A percentile compares a stretch with the other conserved stretches of the same genome.
Evolutionary conservation across 2,113 vertebrate species (phyloP).

Genomic region (Bufo gargarizans): DNA sequence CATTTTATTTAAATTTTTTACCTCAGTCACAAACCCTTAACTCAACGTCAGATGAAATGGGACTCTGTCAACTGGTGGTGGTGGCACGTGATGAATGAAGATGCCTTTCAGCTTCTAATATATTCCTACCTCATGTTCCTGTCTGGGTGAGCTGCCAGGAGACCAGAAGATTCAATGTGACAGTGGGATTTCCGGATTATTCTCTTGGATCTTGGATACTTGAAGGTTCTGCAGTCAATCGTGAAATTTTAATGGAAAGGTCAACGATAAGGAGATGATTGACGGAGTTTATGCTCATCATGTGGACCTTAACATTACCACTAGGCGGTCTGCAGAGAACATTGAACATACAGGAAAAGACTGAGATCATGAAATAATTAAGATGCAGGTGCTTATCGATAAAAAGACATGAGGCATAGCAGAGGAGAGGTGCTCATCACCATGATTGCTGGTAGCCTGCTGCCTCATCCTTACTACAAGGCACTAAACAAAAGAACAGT

Average conservation of each 20-base stretch:
- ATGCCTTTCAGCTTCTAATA: constrained; percentile 14
- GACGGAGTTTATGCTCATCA: neutral
- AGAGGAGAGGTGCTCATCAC: neutral
- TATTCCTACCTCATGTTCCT: constrained; percentile 39
- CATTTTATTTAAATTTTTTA: neutral
- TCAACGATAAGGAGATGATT: neutral
- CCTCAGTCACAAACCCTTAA: neutral
- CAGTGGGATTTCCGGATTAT: neutral
- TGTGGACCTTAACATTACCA: neutral
- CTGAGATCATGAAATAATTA: too few relatives aligned
- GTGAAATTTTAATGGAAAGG: neutral
- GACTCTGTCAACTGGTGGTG: neutral
- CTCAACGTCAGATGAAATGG: neutral
- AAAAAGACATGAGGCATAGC: neutral
- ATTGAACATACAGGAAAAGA: too few relatives aligned
- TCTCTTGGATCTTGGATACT: neutral
- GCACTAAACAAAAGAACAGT: too few relatives aligned
- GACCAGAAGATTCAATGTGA: neutral
- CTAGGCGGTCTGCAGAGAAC: too few relatives aligned
- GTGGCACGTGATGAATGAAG: constrained; percentile 10
- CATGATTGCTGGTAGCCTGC: too few relatives aligned
- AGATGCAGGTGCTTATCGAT: too few relatives aligned
- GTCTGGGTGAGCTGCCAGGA: constrained; percentile 32
- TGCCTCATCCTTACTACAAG: too few relatives aligned
- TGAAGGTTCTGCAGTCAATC: neutral